Conservation (phyloP, 1,140 invertebrate species). For the Galendromus occidentalis region DNA sequence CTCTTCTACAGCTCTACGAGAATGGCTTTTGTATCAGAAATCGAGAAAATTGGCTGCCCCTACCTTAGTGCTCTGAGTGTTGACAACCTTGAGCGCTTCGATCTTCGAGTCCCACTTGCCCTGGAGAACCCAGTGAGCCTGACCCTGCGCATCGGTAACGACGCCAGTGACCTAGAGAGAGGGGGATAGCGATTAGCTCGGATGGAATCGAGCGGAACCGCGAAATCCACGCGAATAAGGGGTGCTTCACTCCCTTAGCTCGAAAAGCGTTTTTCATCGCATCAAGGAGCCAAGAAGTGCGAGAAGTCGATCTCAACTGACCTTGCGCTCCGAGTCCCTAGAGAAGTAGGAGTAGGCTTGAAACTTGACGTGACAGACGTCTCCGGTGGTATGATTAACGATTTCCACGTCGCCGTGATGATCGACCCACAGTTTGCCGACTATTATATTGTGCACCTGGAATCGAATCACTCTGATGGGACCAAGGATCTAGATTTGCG, state of each 20-base stretch:
- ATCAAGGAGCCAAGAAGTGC: background rate
- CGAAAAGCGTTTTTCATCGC: background rate
- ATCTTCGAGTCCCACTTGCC: slow-evolving; percentile 90
- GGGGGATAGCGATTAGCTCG: too few species aligned
- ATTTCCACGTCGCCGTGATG: slow-evolving; percentile 99
- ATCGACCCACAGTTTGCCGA: slow-evolving; percentile 97
- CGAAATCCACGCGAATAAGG: slow-evolving; percentile 12
- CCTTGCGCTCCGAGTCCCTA: slow-evolving; percentile 72
- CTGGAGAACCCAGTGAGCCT: slow-evolving; percentile 54
- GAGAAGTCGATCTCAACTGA: slow-evolving; percentile 28
- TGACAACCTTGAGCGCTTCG: background rate
- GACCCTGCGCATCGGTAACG: slow-evolving; percentile 39
- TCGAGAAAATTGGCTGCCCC: too few species aligned
- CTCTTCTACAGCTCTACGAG: too few species aligned
- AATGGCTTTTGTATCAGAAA: too few species aligned
- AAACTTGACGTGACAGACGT: slow-evolving; percentile 87
- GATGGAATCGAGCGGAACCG: too few species aligned
- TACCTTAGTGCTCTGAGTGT: too few species aligned
- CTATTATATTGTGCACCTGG: slow-evolving; percentile 77
- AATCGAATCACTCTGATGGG: too few species aligned
- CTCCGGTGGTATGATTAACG: slow-evolving; percentile 59
- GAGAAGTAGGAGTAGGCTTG: slow-evolving; percentile 96
- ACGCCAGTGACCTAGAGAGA: slow-evolving; percentile 42
- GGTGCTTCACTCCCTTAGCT: background rate
- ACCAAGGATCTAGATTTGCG: too few species aligned